Evolutionary conservation across 2,113 vertebrate species (phyloP), one percentile per base, ranked within the genome.

Genomic region (Sorex fumeus): DNA sequence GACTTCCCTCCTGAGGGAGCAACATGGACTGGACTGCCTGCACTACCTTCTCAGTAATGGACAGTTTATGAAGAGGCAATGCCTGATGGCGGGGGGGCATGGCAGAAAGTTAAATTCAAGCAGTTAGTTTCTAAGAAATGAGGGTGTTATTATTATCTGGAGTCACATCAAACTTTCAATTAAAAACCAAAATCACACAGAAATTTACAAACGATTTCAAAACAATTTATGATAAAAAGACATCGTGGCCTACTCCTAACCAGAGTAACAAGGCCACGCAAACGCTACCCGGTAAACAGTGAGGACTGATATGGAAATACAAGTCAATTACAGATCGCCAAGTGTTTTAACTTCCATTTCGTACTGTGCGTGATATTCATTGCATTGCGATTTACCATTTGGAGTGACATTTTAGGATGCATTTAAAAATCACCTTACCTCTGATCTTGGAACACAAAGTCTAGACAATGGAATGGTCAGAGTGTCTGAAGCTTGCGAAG

Each of bases 21-120:
- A 99, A 98, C 99, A 99, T 99, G 97, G 99, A 99, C 98, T 99
- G 99, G 97, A 99, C 99, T 64, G 99, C 99, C 97, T 99, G 99
- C 85, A 99, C 99, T 92, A 99, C 99, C 98, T 99, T 99, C 98
- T 99, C 99, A 96, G 99, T 99, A 98, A 99, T 99, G 95, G 99
- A 99, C 95, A 99, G 98, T 98, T 99, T 99, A 96, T 99, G 99
- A 94, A 99, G 98, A 86, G 99, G 99, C 95, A 99, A 98, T 92
- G 99, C 99, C 99, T 99, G 97, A 95, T 91, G 91, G 97, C 87
- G 96, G 91, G 95, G 50, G 97, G 95, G 96, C 96, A 96, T 76
- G 97, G 96, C 97, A 97, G 97, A 97, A 98, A 98, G 96, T 97
- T 96, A 98, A 97, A 98, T 98, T 97, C 97, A 98, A 97, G 96